Evolutionary conservation across 2,113 vertebrate genomes (phyloP), one percentile per base, ranked within the genome.

Genomic region (Calidris pygmaea): DNA sequence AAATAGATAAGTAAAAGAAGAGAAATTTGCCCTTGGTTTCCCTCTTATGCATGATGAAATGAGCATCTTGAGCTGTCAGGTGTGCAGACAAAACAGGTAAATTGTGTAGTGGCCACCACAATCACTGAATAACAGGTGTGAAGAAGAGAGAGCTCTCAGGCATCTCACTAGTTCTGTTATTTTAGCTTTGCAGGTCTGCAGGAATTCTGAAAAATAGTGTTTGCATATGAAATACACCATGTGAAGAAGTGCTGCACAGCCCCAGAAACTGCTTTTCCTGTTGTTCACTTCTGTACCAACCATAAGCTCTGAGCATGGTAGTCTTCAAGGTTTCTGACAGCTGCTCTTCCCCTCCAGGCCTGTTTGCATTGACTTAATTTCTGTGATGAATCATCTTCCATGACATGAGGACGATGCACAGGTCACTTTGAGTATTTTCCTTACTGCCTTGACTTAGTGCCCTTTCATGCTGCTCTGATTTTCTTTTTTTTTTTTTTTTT

Each of bases 401-500:
- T 56, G 39, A 73, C 5, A 18, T 1, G 12, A 81, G 34, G 43
- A 55, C 0, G 0, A 45, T 37, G 27, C 30, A 48, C 15, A 72
- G 48, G 68, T 89, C n/a, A 30, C 53, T 72, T 71, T 14, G 32
- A 73, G 14, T 52, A 41, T 73, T 80, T 78, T n/a, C 47, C 27
- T 65, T 87, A 34, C 15, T 76, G 29, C 19, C 12, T 85, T 75
- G 47, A 67, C 32, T 62, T 56, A 16, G 27, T 47, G 23, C 21
- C 30, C 22, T 90, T 93, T 68, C 16, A 24, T 63, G 24, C 32
- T 85, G 14, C 41, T 83, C 30, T 62, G 35, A 29, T 50, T 85
- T 68, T n/a, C 7, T 34, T 59, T 19, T 19, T 34, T 24, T 60
- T 52, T 35, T n/a, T 21, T 52, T 45, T 68, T 72, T 55, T 77